Conservation (phyloP, 2,888 invertebrate genomes). For the Clitarchus hookeri region DNA sequence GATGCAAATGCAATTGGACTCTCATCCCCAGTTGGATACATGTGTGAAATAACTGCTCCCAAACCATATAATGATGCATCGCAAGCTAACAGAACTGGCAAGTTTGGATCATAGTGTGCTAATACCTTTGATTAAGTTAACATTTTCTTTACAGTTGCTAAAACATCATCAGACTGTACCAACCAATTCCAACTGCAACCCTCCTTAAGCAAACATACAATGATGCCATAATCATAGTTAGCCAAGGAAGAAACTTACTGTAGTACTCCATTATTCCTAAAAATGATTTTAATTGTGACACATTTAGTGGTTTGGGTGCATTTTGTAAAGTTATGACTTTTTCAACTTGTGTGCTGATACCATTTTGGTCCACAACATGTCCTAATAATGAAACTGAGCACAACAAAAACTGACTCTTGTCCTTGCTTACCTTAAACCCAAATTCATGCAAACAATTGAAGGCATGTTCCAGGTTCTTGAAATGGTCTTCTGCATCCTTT, state of each 20-base stretch:
- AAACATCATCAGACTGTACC: too few relatives aligned
- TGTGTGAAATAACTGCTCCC: constrained; percentile 47
- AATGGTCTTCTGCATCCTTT: too few relatives aligned
- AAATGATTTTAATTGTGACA: constrained; percentile 40
- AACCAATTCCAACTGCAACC: too few relatives aligned
- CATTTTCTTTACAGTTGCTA: too few relatives aligned
- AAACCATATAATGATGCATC: constrained; percentile 48
- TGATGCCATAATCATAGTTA: neutral
- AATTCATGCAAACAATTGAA: too few relatives aligned
- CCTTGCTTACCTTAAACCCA: too few relatives aligned
- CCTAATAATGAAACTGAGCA: too few relatives aligned
- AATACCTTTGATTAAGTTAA: neutral
- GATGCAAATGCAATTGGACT: constrained; percentile 45
- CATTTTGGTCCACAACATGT: too few relatives aligned
- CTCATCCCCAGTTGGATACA: constrained; percentile 40
- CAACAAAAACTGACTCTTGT: too few relatives aligned
- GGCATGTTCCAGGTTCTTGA: too few relatives aligned
- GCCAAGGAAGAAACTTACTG: neutral
- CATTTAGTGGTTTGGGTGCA: constrained; percentile 35
- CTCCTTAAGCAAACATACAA: too few relatives aligned
- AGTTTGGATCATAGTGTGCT: neutral
- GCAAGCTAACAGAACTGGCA: constrained; percentile 46
- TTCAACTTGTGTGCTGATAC: too few relatives aligned
- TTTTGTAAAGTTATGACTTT: neutral
- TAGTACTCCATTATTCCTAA: constrained; percentile 41